Percentiles rank a stretch among this genome's conserved stretches.
phyloP scores from a whole-genome alignment of 2,888 invertebrate genomes.

The Anticlea derivata region DNA sequence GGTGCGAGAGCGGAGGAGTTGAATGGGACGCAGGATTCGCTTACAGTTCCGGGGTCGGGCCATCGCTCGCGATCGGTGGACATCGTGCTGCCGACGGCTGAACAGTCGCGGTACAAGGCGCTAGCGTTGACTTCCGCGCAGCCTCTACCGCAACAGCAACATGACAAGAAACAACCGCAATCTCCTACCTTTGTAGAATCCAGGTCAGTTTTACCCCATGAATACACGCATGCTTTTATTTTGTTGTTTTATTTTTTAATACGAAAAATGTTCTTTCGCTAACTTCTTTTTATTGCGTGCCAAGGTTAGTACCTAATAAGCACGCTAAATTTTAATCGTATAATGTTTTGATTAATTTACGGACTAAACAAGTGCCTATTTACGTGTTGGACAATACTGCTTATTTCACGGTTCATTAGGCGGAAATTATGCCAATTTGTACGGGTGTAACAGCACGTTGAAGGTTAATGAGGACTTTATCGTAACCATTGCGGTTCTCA shows the following conservation, averaged over 20 bases:
- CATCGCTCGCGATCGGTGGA: constrained; percentile 93
- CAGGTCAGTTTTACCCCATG: constrained; percentile 59
- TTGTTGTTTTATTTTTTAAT: constrained; percentile 34
- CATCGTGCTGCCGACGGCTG: constrained; percentile 93
- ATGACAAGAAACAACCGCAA: constrained; percentile 47
- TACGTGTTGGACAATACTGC: neutral
- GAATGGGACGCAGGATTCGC: constrained; percentile 84
- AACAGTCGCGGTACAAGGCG: constrained; percentile 94
- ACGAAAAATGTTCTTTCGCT: no score
- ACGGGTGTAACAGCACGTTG: neutral
- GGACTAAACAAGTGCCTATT: neutral
- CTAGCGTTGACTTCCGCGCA: constrained; percentile 86
- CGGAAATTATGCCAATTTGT: neutral
- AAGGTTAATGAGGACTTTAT: neutral
- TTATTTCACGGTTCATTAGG: neutral
- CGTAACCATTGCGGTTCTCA: no score
- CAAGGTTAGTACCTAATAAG: no score
- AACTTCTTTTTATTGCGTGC: no score
- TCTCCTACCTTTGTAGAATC: constrained; percentile 46
- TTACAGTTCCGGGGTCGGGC: constrained; percentile 89
- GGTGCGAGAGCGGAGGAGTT: constrained; percentile 89
- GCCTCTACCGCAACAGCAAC: constrained; percentile 50
- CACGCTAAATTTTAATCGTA: no score
- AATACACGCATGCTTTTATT: constrained; percentile 33
- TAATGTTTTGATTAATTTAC: neutral